Base-by-base conservation (phyloP, 2,888 invertebrate species). In the Griposia aprilina region DNA sequence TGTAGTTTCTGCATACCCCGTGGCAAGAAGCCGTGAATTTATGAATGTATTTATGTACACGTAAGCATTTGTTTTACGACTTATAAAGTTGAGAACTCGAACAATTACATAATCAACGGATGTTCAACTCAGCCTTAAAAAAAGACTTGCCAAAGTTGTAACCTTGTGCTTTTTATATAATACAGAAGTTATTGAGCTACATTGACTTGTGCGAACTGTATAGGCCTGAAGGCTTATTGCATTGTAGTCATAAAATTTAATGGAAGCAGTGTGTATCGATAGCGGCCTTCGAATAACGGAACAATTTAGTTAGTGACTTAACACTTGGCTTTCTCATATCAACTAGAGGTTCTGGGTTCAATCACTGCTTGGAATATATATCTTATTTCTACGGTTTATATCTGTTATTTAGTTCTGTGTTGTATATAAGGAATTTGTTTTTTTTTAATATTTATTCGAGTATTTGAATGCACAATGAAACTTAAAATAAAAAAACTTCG, bases 71-170 rank as follows among this genome's bases (percentile, higher is more conserved):
- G n/a, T 65, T 50, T 81, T 52, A 26, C 57, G 13, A 65, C n/a
- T 81, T 60, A 17, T 41, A 48, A 66, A 81, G 20, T 81, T 60
- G 48, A n/a, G 15, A 80, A 66, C 52, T 81, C 10, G 52, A 74
- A 55, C 66, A 55, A 67, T 75, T 81, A 81, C 41, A 23, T 60
- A 62, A 81, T 80, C 52, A 81, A 75, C 75, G 74, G 75, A 75
- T 66, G 75, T 74, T 81, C 36, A 30, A n/a, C 36, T 48, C 8
- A 36, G 36, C 17, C 2, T 36, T 26, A 36, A 79, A 74, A 55
- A 65, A 79, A 55, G 2, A 36, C 52, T 41, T 30, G 0, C n/a
- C 26, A 66, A 75, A 60, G 55, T 80, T 50, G 48, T 80, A 55
- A 78, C 57, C 59, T 81, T 59, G 75, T 36, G 48, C 17, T 55